These are phyloP conservation scores for Dinoponera quadriceps DNA, from an alignment of 1,140 invertebrate genomes.

Conservation along the genomic window DNA sequence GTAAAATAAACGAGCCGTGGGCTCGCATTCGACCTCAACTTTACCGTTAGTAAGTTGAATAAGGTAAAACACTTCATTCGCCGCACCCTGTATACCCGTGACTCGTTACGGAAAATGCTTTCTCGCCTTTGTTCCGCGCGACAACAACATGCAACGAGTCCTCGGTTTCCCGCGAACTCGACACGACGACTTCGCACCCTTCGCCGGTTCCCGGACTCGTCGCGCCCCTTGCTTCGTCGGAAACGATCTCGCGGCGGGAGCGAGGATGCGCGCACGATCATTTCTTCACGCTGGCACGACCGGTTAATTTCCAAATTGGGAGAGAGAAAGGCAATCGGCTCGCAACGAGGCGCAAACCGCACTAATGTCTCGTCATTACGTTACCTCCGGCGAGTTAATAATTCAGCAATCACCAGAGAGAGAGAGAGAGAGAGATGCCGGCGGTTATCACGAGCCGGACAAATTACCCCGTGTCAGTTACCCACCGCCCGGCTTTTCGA, in stretches of 20 bases:
- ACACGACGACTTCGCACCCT: no score
- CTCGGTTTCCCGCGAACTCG: neutral
- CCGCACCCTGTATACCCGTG: no score
- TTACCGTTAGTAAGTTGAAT: no score
- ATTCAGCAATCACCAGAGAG: slow-evolving; percentile 54
- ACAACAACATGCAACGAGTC: neutral
- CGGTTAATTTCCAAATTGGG: slow-evolving; percentile 57
- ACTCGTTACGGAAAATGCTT: slow-evolving; percentile 17
- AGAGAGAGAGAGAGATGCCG: slow-evolving; percentile 41
- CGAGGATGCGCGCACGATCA: neutral
- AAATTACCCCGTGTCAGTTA: slow-evolving; percentile 57
- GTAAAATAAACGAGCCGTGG: no score
- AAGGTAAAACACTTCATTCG: no score
- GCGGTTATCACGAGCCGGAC: slow-evolving; percentile 30
- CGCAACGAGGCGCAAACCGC: slow-evolving; percentile 32
- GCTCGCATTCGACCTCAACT: no score
- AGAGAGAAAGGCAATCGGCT: slow-evolving; percentile 18
- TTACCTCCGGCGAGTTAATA: slow-evolving; percentile 62
- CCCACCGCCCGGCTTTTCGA: neutral
- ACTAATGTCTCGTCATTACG: slow-evolving; percentile 64
- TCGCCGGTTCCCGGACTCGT: slow-evolving; percentile 9
- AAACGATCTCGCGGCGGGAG: slow-evolving; percentile 9
- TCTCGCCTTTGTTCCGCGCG: neutral
- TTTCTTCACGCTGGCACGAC: neutral
- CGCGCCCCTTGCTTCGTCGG: slow-evolving; percentile 5